Conservation (phyloP, 1,140 invertebrate genomes). For the Trigoniulus corallinus region DNA sequence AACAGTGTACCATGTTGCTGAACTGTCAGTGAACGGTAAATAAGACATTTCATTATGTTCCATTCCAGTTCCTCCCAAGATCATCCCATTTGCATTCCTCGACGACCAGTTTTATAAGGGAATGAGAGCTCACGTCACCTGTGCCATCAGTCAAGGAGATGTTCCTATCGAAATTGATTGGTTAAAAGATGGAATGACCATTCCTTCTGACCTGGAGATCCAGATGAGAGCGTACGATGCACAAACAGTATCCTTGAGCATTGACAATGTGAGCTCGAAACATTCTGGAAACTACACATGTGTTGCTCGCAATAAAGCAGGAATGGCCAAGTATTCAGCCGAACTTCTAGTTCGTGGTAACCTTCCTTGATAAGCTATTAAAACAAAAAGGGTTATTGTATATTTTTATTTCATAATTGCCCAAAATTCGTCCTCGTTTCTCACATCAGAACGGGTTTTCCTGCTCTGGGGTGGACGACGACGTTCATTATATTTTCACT, state of each 20-base stretch:
- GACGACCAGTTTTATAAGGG: slow-evolving; percentile 22
- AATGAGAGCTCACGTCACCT: slow-evolving; percentile 12
- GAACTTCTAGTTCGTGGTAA: slow-evolving; percentile 7
- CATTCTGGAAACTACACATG: slow-evolving; percentile 8
- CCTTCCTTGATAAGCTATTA: neutral
- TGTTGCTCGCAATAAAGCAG: neutral
- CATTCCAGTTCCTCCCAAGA: slow-evolving; percentile 36
- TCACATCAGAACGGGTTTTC: too few relatives aligned
- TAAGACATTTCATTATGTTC: slow-evolving; percentile 1
- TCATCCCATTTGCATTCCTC: slow-evolving; percentile 41
- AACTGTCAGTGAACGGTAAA: slow-evolving; percentile 65
- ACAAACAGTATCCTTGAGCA: slow-evolving; percentile 1
- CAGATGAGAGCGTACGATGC: slow-evolving; percentile 1
- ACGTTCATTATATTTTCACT: too few relatives aligned
- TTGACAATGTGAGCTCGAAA: slow-evolving; percentile 4
- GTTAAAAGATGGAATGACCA: slow-evolving; percentile 41
- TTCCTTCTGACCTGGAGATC: slow-evolving; percentile 20
- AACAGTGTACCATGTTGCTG: slow-evolving; percentile 26
- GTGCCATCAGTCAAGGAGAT: slow-evolving; percentile 30
- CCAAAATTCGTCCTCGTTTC: too few relatives aligned
- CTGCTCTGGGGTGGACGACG: too few relatives aligned
- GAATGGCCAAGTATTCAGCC: slow-evolving; percentile 1
- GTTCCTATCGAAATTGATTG: slow-evolving; percentile 41
- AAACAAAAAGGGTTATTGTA: too few relatives aligned
- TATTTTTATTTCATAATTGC: too few relatives aligned